Evolutionary conservation across 2,888 invertebrate species (phyloP).

Genomic region (Drosophila prolongata): DNA sequence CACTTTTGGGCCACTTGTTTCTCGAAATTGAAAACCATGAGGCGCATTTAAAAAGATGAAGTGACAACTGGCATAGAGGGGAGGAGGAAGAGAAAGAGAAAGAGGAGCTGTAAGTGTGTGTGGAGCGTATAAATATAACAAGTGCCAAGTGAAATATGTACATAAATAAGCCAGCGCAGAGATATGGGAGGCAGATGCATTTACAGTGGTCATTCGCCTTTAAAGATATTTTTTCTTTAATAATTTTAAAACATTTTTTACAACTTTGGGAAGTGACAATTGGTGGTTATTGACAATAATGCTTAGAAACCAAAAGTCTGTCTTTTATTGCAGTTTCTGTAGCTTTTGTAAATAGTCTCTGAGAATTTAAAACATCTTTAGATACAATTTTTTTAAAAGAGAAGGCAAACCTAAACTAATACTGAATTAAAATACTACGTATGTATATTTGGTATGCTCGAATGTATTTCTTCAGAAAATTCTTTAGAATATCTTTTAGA

Average conservation of each 20-base stretch:
- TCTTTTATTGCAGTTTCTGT: no score
- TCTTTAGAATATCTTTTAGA: background rate
- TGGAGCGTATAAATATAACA: slow-evolving; percentile 74
- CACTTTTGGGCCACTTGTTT: slow-evolving; percentile 54
- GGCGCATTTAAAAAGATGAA: slow-evolving; percentile 61
- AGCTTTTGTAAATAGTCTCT: no score
- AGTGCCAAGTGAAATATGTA: slow-evolving; percentile 77
- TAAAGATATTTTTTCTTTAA: background rate
- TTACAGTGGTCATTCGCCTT: slow-evolving; percentile 6
- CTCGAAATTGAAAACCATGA: slow-evolving; percentile 54
- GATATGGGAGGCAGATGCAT: slow-evolving; percentile 14
- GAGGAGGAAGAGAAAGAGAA: background rate
- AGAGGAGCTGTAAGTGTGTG: slow-evolving; percentile 46
- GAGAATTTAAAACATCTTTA: no score
- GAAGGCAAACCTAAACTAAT: no score
- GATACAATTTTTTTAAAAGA: no score
- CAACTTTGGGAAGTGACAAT: no score
- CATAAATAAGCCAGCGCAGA: slow-evolving; percentile 64
- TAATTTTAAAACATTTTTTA: no score
- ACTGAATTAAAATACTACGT: no score
- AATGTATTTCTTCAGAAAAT: no score
- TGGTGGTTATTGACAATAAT: no score
- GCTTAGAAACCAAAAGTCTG: no score
- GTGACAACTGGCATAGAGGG: slow-evolving; percentile 60
- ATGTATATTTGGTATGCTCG: no score